Evolutionary conservation across 2,888 invertebrate genomes (phyloP).

Genomic region (Deilephila elpenor): DNA sequence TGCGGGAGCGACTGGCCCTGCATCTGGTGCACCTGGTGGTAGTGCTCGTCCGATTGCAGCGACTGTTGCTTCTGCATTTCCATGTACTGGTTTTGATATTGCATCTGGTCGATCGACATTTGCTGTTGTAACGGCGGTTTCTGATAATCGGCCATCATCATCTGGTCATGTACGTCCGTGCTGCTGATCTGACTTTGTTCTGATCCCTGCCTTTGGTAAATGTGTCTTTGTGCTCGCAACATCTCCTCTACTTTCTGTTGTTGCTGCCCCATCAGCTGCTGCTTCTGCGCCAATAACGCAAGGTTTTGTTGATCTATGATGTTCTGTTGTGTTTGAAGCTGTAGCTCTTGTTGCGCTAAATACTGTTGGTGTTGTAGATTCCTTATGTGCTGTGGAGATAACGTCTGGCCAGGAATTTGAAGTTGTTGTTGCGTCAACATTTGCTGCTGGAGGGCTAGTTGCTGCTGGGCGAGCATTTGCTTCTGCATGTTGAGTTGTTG

Average conservation of each 20-base stretch:
- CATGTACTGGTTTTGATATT: slow-evolving; percentile 63
- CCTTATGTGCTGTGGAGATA: slow-evolving; percentile 75
- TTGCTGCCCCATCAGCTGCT: slow-evolving; percentile 82
- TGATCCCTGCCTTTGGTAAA: slow-evolving; percentile 76
- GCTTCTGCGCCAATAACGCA: slow-evolving; percentile 79
- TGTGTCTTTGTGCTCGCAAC: slow-evolving; percentile 68
- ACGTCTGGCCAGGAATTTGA: slow-evolving; percentile 76
- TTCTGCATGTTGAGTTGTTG: slow-evolving; percentile 80
- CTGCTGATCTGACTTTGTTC: slow-evolving; percentile 77
- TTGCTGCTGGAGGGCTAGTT: slow-evolving; percentile 80
- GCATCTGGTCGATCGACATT: slow-evolving; percentile 73
- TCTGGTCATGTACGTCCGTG: slow-evolving; percentile 68
- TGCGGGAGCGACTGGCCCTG: slow-evolving; percentile 79
- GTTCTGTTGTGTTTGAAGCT: slow-evolving; percentile 83
- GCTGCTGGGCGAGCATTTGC: slow-evolving; percentile 78
- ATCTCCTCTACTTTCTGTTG: slow-evolving; percentile 78
- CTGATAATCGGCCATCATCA: slow-evolving; percentile 64
- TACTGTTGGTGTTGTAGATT: slow-evolving; percentile 81
- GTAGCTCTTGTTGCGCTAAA: slow-evolving; percentile 79
- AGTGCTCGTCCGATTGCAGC: slow-evolving; percentile 68
- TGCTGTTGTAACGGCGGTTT: slow-evolving; percentile 69
- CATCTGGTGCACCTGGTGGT: slow-evolving; percentile 67
- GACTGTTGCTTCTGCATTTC: slow-evolving; percentile 67
- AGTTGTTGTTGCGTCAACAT: slow-evolving; percentile 73
- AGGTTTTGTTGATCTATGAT: slow-evolving; percentile 84